A percentile compares a stretch with the other conserved stretches of the same genome.
Evolutionary conservation across 2,113 vertebrate genomes (phyloP).

Genomic region (Choloepus hoffmanni): DNA sequence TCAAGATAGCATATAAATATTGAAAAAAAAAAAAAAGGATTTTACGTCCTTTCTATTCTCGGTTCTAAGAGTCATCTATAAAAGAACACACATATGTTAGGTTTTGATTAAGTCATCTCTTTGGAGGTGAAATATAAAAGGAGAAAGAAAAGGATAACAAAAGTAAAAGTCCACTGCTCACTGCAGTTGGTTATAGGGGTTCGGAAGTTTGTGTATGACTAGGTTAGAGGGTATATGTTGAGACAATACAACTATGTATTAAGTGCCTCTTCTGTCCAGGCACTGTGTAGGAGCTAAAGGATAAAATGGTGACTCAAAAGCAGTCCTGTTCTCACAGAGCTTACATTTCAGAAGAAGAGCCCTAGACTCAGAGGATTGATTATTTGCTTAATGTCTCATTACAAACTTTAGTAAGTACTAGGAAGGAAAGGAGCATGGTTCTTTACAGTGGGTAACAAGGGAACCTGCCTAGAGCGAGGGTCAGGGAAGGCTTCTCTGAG

Average conservation of each 20-base stretch:
- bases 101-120: background rate
- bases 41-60: background rate
- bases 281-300: background rate
- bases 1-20: background rate
- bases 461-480: background rate
- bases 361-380: fast-evolving
- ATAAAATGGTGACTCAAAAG: background rate
- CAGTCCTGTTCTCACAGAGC: background rate
- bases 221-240: no score
- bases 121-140: background rate
- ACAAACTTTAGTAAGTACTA: background rate
- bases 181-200: background rate
- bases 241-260: background rate
- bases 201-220: background rate
- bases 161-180: background rate
- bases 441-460: background rate
- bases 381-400: background rate
- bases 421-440: background rate
- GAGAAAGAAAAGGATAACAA: background rate
- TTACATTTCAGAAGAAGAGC: background rate
- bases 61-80: background rate
- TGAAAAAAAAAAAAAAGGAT: background rate
- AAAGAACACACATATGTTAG: background rate
- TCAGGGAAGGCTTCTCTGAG: background rate
- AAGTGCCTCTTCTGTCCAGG: background rate